Evolutionary conservation across 64 coral and sea anemone species (phyloP).

Genomic region (Acropora yongei): DNA sequence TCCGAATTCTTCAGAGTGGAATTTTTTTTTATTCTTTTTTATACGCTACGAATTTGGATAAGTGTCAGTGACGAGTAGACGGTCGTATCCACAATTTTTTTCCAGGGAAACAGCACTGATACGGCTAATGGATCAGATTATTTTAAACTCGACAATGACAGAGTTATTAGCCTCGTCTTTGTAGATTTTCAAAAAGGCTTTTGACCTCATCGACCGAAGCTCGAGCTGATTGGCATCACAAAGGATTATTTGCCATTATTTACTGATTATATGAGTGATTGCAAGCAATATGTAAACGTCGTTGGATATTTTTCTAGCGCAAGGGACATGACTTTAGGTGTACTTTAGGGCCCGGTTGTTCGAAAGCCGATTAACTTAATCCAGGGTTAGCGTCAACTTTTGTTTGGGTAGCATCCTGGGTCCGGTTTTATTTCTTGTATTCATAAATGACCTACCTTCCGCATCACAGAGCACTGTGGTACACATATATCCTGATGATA

Average conservation of each 20-base stretch:
- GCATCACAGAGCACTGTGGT: not conserved
- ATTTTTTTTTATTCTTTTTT: too few relatives aligned
- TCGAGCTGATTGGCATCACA: not conserved
- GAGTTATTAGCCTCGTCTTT: slow-evolving; percentile 35
- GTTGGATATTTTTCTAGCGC: slow-evolving; percentile 30
- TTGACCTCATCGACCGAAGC: slow-evolving; percentile 32
- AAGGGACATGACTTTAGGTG: slow-evolving; percentile 13
- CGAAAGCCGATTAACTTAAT: too few relatives aligned
- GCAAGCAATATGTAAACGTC: slow-evolving; percentile 32
- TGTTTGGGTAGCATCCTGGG: not conserved
- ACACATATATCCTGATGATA: slow-evolving; percentile 32
- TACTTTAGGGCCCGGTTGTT: slow-evolving; percentile 13
- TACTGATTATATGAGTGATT: slow-evolving; percentile 10
- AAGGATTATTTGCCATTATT: slow-evolving; percentile 8
- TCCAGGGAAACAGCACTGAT: too few relatives aligned
- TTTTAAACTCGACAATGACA: slow-evolving; percentile 23
- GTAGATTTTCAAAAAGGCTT: slow-evolving; percentile 37
- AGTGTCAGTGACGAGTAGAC: too few relatives aligned
- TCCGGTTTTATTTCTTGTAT: slow-evolving; percentile 39
- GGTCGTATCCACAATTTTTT: too few relatives aligned
- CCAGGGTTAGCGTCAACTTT: too few relatives aligned
- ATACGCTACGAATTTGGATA: too few relatives aligned
- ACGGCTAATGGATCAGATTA: not conserved
- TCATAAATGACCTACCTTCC: slow-evolving; percentile 37
- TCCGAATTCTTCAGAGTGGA: too few relatives aligned